Evolutionary conservation across 2,888 invertebrate genomes (phyloP).

Genomic region (Drosophila merina): DNA sequence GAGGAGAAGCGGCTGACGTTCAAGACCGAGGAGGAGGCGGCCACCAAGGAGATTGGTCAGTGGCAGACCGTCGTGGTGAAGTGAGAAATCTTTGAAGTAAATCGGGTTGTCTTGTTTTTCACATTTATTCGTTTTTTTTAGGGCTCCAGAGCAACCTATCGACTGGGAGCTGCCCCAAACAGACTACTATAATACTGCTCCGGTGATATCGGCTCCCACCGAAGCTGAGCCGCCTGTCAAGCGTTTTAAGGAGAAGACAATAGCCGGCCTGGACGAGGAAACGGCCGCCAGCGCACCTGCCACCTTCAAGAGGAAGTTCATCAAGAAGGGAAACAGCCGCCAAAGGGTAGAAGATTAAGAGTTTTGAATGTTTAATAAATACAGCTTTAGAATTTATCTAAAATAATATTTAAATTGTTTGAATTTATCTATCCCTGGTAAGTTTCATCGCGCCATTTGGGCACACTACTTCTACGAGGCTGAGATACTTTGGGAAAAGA

Average conservation of each 20-base stretch:
- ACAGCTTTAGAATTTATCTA: background rate
- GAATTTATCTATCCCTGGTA: background rate
- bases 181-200: slow-evolving; percentile 71
- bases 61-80: slow-evolving; percentile 89
- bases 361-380: background rate
- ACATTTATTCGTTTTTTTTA: slow-evolving; percentile 20
- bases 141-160: slow-evolving; percentile 82
- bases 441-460: background rate
- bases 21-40: slow-evolving; percentile 85
- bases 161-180: slow-evolving; percentile 90
- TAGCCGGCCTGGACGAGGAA: slow-evolving; percentile 69
- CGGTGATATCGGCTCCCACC: slow-evolving; percentile 67
- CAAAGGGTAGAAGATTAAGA: slow-evolving; percentile 77
- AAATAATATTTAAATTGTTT: background rate
- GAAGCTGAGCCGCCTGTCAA: slow-evolving; percentile 80
- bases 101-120: background rate
- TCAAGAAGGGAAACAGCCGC: slow-evolving; percentile 81
- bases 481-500: no score
- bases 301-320: slow-evolving; percentile 83
- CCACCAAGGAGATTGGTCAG: slow-evolving; percentile 89
- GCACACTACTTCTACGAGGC: no score
- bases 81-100: slow-evolving; percentile 65
- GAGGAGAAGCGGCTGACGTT: slow-evolving; percentile 85
- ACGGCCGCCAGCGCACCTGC: slow-evolving; percentile 54
- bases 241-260: slow-evolving; percentile 83